These are phyloP conservation scores for Silurus meridionalis DNA, from an alignment of 2,113 vertebrate species.

Conservation along the genomic window DNA sequence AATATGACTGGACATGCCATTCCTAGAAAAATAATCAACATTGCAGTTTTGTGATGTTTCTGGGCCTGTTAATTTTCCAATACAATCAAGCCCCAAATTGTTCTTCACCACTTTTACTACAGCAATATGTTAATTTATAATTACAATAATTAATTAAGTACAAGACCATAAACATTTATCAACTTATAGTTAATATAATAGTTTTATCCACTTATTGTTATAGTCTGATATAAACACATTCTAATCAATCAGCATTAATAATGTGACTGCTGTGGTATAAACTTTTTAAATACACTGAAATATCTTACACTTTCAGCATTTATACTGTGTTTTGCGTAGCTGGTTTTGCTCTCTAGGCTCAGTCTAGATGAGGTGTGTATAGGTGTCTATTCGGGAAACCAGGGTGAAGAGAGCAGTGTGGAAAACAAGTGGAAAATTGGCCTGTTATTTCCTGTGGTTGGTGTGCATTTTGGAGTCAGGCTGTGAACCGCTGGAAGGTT, in stretches of 20 bases:
- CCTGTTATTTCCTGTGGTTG: constrained; percentile 47
- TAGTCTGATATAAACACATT: neutral
- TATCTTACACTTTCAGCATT: neutral
- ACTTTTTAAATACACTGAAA: neutral
- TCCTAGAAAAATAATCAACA: neutral
- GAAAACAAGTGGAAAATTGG: constrained; percentile 65
- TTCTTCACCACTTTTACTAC: neutral
- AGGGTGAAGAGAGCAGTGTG: constrained; percentile 49
- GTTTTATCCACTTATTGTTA: too few species aligned
- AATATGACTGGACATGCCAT: neutral
- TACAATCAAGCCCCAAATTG: neutral
- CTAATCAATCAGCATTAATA: neutral
- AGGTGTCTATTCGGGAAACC: constrained; percentile 24
- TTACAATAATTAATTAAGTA: too few species aligned
- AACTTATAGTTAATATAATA: too few species aligned
- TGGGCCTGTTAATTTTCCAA: neutral
- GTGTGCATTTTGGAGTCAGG: constrained; percentile 35
- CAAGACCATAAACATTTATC: too few species aligned
- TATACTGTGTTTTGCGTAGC: neutral
- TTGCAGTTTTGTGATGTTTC: neutral
- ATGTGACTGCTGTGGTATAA: neutral
- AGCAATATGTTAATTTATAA: neutral
- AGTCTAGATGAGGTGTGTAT: neutral
- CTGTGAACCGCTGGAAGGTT: constrained; percentile 33
- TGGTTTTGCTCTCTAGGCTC: neutral